Evolutionary conservation across 2,797 vertebrate genomes (phyloP), one percentile per base, ranked within the genome.

Genomic region (Clarias pachynema): DNA sequence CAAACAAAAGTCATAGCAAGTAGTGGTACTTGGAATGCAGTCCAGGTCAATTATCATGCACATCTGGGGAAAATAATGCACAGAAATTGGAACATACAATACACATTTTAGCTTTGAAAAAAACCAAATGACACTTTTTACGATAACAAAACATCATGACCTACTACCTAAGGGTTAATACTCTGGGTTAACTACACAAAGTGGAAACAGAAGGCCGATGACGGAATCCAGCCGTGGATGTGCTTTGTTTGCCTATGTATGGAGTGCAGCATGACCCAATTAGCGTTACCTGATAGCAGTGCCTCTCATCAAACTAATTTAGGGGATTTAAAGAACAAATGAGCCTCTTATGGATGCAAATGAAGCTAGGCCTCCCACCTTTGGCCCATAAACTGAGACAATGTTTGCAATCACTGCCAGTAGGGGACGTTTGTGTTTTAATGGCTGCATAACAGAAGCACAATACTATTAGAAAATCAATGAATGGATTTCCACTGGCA

Each of bases 271-370:
- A 92, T 94, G 95, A 94, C 94, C 96, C 94, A 96, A 95, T 95
- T 95, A 96, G 95, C 94, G 91, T 93, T 94, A 91, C 94, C 94
- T 92, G 94, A 95, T 93, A 94, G 94, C 92, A 93, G 92, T 95
- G 96, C 96, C 96, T 95, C 95, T 95, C 95, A 95, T 95, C 94
- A 95, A 95, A 93, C 94, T 95, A 95, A 95, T 95, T 95, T 95
- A 93, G 94, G 92, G 92, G 94, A 95, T 95, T 94, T 93, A 93
- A 93, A 93, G 91, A 90, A 94, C 95, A 95, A 95, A 95, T 89
- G 92, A 94, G 94, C 94, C 91, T 91, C 94, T 95, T 93, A 93
- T 91, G 91, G 91, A 94, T 92, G 91, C 93, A 93, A 93, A 94
- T 91, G 89, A 91, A 93, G 90, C 92, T 92, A 93, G 95, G 94